Base-by-base conservation (phyloP, 2,888 invertebrate species). In the Pimpla rufipes region DNA sequence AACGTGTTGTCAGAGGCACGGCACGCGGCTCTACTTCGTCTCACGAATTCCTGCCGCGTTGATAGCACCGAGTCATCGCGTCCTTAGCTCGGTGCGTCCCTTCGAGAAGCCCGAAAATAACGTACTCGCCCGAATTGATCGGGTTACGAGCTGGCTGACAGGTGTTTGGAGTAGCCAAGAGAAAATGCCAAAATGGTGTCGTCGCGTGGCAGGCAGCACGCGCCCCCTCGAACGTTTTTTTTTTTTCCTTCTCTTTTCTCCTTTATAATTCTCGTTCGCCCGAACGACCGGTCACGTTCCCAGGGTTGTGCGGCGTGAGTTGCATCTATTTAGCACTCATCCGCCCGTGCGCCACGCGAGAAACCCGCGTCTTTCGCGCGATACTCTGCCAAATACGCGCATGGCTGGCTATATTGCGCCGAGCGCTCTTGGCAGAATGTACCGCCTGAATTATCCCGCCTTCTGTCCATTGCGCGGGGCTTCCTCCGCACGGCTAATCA, bases 1-100 rank as follows among this genome's bases (percentile, higher is more conserved):
- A 91, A 90, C 91, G 90, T 91, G 90, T 91, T 92, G 91, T 91
- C 90, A 90, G 88, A 88, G 82, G 79, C 29, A 5, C 50, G 78
- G 78, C 83, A 84, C 81, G 83, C 83, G 83, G 83, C 73, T 35
- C 16, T 16, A 45, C 21, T 47, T 23, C 59, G 45, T 37, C 47
- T 42, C 29, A 23, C 45, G 21, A 57, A 73, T 47, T 47, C 66
- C 62, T 67, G 13, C 3, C 52, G 52, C 21, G 21, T 52, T 21
- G 21, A 10, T 21, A 21, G 21, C 21, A 11, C 10, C 52, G 21
- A 52, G 13, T 21, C 21, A 52, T 52, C 52, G 21, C 8, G 0
- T 81, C 62, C 2, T 47, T 29, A 1, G 0, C 16, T 40, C 11
- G 2, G 50, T 67, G 13, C 7, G 35, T 47, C 23, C n/a, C 37